These are phyloP conservation scores for Podotricha telesiphe DNA, from an alignment of 2,888 invertebrate genomes.

Conservation along the genomic window DNA sequence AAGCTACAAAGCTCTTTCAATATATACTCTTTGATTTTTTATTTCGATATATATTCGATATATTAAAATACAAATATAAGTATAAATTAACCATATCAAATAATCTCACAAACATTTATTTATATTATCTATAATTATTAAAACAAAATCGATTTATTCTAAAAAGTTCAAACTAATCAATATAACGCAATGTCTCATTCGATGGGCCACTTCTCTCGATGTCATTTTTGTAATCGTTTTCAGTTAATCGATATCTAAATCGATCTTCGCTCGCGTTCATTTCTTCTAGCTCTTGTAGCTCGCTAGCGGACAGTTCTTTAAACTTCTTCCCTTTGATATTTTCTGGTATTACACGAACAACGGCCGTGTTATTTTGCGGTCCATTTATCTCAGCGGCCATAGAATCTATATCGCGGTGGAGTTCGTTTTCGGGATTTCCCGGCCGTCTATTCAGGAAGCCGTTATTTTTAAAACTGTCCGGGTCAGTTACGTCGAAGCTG, in stretches of 20 bases:
- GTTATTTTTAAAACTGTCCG: conserved; percentile 52
- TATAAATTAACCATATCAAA: background rate
- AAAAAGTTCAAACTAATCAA: conserved; percentile 54
- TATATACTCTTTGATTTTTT: no score
- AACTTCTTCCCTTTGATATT: conserved; percentile 64
- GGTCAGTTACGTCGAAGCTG: conserved; percentile 52
- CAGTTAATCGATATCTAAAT: conserved; percentile 65
- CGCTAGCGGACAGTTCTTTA: conserved; percentile 62
- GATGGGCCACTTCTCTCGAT: conserved; percentile 50
- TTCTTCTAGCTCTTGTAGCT: conserved; percentile 65
- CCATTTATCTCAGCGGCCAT: conserved; percentile 64
- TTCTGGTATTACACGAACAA: conserved; percentile 50
- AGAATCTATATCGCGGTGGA: conserved; percentile 67
- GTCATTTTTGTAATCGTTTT: conserved; percentile 67
- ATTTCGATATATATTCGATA: no score
- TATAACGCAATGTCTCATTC: conserved; percentile 61
- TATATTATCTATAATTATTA: background rate
- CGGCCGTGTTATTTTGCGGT: conserved; percentile 39
- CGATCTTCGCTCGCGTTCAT: conserved; percentile 68
- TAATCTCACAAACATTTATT: background rate
- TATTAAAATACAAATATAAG: no score
- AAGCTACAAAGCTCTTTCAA: no score
- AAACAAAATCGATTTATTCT: background rate
- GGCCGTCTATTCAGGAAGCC: conserved; percentile 68
- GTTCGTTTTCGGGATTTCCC: conserved; percentile 64